A percentile compares a stretch with the other conserved stretches of the same genome.
Conservation (phyloP, 2,113 vertebrate genomes). For the Chionodraco myersi region DNA sequence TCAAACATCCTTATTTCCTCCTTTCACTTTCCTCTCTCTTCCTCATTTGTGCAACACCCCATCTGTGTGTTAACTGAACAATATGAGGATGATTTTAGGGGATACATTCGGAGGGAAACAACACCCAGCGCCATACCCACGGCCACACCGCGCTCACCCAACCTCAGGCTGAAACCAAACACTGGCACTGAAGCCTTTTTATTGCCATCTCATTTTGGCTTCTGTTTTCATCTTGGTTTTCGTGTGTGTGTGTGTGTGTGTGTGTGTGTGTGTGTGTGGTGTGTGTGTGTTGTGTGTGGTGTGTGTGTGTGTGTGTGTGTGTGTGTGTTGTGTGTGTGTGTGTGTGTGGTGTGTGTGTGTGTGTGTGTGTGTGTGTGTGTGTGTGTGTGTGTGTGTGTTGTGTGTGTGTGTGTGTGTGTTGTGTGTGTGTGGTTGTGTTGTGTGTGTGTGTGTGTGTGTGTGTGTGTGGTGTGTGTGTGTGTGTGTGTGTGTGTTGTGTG, state of each 20-base stretch:
- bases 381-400: neutral
- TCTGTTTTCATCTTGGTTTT: neutral
- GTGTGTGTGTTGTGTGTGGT: neutral
- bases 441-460: neutral
- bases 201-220: conserved; percentile 50
- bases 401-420: neutral
- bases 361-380: neutral
- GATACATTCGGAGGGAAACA: conserved; percentile 29
- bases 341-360: neutral
- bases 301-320: neutral
- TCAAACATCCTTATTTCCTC: neutral
- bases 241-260: neutral
- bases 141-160: conserved; percentile 20
- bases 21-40: conserved; percentile 8
- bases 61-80: conserved; percentile 24
- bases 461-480: no score
- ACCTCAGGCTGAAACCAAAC: conserved; percentile 34
- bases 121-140: conserved; percentile 58
- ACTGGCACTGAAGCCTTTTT: conserved; percentile 28
- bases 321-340: neutral
- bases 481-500: neutral
- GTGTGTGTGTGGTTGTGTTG: neutral
- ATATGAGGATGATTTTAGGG: conserved; percentile 14
- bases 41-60: conserved; percentile 8
- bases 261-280: neutral